Conservation (phyloP, 2,113 vertebrate species). For the Nothoprocta pentlandii region DNA sequence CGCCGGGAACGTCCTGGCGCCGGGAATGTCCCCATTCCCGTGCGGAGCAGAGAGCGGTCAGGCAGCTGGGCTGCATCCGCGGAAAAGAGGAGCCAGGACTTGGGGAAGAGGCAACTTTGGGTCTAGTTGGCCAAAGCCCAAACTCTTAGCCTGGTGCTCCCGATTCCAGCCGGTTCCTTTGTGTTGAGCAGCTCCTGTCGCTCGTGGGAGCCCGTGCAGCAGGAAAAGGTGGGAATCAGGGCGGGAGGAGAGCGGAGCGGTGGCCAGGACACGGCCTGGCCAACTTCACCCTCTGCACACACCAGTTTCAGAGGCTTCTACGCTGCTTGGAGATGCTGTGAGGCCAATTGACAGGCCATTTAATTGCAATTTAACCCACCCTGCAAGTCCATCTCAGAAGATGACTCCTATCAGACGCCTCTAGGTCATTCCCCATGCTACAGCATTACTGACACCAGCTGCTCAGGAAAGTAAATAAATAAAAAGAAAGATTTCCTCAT, state of each 20-base stretch:
- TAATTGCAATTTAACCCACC: not conserved
- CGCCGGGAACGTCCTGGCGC: not conserved
- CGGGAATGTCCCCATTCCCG: not conserved
- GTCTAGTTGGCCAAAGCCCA: not conserved
- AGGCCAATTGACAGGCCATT: not conserved
- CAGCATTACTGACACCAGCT: not conserved
- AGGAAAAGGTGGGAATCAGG: not conserved
- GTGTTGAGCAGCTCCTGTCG: not conserved
- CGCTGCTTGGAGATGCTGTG: not conserved
- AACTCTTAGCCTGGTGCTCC: not conserved
- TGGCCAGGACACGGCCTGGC: not conserved
- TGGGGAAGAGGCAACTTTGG: not conserved
- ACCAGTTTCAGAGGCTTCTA: not conserved
- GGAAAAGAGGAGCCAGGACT: not conserved
- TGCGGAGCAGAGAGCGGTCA: not conserved
- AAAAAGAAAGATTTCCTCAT: not conserved
- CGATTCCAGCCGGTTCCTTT: not conserved
- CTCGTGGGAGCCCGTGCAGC: not conserved
- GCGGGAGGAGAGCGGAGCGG: not conserved
- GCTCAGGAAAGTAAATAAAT: not conserved
- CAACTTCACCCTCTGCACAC: not conserved
- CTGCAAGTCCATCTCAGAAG: not conserved
- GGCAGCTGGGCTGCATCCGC: not conserved
- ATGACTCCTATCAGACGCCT: not conserved
- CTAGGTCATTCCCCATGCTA: not conserved